These are phyloP conservation scores for Ivindomyrus marchei DNA, from an alignment of 2,113 vertebrate species.

Conservation along the genomic window DNA sequence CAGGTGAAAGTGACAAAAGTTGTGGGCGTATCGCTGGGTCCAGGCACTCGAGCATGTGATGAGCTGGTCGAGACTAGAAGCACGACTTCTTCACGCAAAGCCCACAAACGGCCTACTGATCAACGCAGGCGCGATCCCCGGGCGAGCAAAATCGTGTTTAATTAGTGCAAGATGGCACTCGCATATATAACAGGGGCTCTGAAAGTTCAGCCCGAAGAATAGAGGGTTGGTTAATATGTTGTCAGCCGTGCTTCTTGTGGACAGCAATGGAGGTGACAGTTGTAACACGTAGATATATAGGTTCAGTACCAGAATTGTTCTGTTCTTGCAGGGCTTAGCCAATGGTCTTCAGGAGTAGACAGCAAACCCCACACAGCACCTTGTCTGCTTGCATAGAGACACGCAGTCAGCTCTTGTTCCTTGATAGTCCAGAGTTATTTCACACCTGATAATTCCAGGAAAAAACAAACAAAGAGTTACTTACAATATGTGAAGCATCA, in stretches of 20 bases:
- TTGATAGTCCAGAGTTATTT: not conserved
- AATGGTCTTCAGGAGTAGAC: not conserved
- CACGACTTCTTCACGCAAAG: not conserved
- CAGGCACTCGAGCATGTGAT: not conserved
- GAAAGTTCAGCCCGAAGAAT: conserved; percentile 39
- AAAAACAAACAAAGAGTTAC: not conserved
- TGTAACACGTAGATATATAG: not conserved
- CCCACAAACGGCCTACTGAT: conserved; percentile 7
- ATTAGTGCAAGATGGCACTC: conserved; percentile 45
- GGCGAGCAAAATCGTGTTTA: conserved; percentile 46
- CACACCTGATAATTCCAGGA: not conserved
- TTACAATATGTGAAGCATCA: not conserved
- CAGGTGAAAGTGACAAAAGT: not conserved
- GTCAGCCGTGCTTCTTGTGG: not conserved
- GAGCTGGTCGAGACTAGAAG: not conserved
- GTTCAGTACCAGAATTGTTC: not conserved
- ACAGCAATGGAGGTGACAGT: not conserved
- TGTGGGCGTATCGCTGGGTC: not conserved
- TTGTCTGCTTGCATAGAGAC: not conserved
- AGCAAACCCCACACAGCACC: not conserved
- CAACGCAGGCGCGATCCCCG: conserved; percentile 45
- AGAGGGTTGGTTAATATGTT: conserved; percentile 30
- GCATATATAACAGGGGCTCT: conserved; percentile 41
- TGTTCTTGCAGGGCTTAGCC: not conserved
- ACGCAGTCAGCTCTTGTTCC: not conserved